Percentiles rank a stretch among this genome's conserved stretches.
phyloP scores from a whole-genome alignment of 2,888 invertebrate species.

The Fragum whitleyi region DNA sequence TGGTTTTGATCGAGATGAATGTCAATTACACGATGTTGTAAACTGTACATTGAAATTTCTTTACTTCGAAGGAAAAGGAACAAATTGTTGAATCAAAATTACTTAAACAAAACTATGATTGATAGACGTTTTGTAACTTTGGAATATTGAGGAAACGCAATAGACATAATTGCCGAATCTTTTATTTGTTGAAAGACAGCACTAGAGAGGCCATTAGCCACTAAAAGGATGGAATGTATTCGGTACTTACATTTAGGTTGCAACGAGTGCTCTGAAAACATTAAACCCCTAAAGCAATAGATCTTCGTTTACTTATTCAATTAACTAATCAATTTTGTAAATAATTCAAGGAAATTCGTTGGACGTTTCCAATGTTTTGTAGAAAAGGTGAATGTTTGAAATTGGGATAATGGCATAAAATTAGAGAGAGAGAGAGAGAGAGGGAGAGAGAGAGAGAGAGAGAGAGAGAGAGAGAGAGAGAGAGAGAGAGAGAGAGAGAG shows the following conservation, averaged over 20 bases:
- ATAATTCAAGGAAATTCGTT: neutral
- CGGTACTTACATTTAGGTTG: neutral
- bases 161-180: neutral
- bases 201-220: neutral
- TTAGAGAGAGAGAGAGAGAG: no score
- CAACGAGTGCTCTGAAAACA: neutral
- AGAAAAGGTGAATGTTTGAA: no score
- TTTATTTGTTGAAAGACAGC: neutral
- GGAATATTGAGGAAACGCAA: neutral
- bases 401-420: no score
- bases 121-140: neutral
- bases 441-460: no score
- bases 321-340: neutral
- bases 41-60: no score
- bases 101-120: no score
- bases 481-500: slow-evolving; percentile 2
- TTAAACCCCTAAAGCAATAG: neutral
- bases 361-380: no score
- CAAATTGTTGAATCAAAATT: no score
- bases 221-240: neutral
- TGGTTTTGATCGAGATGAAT: no score
- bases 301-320: neutral
- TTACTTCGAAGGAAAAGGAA: no score
- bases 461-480: slow-evolving; percentile 5
- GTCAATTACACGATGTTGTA: no score